These are phyloP conservation scores for Momotus momota DNA, from an alignment of 2,797 vertebrate genomes.

Conservation along the genomic window DNA sequence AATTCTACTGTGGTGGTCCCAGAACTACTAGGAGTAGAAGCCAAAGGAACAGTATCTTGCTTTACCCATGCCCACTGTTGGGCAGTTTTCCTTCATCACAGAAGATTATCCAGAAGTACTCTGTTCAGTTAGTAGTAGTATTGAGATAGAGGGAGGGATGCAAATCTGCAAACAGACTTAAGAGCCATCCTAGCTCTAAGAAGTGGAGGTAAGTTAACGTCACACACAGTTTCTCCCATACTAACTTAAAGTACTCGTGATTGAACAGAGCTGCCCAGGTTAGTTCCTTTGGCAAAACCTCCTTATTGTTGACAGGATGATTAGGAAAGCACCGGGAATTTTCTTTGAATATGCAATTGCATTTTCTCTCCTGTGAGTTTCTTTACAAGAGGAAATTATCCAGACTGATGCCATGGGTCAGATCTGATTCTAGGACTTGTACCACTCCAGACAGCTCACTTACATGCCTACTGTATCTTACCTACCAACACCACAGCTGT, in stretches of 20 bases:
- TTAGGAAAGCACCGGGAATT: background rate
- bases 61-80: background rate
- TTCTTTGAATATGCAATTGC: background rate
- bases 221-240: background rate
- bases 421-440: background rate
- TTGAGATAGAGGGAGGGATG: background rate
- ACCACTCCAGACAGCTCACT: background rate
- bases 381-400: background rate
- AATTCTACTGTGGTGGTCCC: background rate
- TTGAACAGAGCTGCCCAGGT: background rate
- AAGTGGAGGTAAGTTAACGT: background rate
- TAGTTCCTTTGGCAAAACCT: background rate
- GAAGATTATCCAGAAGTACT: background rate
- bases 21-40: background rate
- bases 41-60: background rate
- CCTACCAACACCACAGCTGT: background rate
- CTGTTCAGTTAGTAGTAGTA: background rate
- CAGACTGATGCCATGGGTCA: background rate
- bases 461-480: background rate
- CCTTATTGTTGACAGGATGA: background rate
- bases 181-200: background rate
- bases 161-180: background rate
- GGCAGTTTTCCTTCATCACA: background rate
- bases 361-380: background rate
- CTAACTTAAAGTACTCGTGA: background rate